Evolutionary conservation across 2,888 invertebrate genomes (phyloP), one percentile per base, ranked within the genome.

Genomic region (Patella caerulea): DNA sequence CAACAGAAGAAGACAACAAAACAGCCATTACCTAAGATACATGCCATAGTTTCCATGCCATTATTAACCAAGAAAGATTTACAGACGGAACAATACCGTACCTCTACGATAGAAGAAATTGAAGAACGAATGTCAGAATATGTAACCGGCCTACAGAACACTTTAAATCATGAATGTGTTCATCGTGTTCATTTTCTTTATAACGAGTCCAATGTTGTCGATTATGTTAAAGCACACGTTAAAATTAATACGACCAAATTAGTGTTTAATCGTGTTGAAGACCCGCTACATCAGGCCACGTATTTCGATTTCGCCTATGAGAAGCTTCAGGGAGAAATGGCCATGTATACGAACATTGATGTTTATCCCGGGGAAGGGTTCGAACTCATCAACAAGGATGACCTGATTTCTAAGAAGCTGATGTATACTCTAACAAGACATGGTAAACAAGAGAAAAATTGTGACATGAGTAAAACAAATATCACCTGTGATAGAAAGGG

Each of bases 341-440:
- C 69, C 11, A 73, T 73, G 77, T 69, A 73, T 12, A 59, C 56
- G 12, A 56, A 73, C 45, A 73, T 73, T 4, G 77, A 77, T 73
- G 56, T 59, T 12, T 77, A 77, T 29, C 77, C 77, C 19, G 72
- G 54, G 19, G 59, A 53, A n/a, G 77, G 77, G 2, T 77, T 77
- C 59, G 59, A 77, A 15, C 29, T 59, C 14, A 15, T 77, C 52
- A 70, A 73, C 59, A 24, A 52, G 19, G 54, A 59, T 17, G n/a
- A 19, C 12, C 59, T 77, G 0, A 65, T 29, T 53, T 45, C 54
- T 14, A 53, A 73, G n/a, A 72, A 65, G 53, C 12, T 73, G 34
- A 72, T 77, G 69, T 77, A 77, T 54, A 73, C 70, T 19, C 29
- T 77, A 15, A 77, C 73, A 2, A 55, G 77, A 24, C 77, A 77